Evolutionary conservation across 2,888 invertebrate species (phyloP).

Genomic region (Cabera pusaria): DNA sequence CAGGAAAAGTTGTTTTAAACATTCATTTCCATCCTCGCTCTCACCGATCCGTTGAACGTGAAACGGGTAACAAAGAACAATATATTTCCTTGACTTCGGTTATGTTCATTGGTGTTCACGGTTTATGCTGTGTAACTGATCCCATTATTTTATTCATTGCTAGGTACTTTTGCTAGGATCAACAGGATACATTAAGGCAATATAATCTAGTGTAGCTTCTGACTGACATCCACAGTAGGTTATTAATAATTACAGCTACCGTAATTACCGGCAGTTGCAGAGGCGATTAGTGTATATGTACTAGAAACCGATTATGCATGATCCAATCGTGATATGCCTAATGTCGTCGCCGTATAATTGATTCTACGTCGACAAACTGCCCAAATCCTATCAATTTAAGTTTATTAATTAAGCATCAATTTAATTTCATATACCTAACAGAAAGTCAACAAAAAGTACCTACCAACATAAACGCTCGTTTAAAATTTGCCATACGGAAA

Average conservation of each 20-base stretch:
- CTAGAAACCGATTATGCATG: slow-evolving; percentile 25
- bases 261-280: slow-evolving; percentile 9
- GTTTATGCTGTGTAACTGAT: too few species aligned
- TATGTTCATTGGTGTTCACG: too few species aligned
- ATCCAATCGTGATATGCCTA: slow-evolving; percentile 37
- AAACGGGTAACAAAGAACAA: too few species aligned
- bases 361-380: slow-evolving; percentile 42
- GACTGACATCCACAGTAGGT: slow-evolving; percentile 8
- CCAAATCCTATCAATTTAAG: too few species aligned
- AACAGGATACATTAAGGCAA: background rate
- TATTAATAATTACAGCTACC: slow-evolving; percentile 19
- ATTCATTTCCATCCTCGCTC: too few species aligned
- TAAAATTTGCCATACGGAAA: slow-evolving; percentile 18
- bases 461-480: slow-evolving; percentile 11
- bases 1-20: too few species aligned
- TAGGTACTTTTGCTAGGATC: too few species aligned
- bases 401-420: too few species aligned
- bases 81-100: too few species aligned
- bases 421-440: slow-evolving; percentile 27
- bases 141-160: too few species aligned
- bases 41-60: too few species aligned
- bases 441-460: slow-evolving; percentile 24
- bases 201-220: slow-evolving; percentile 3
- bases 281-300: slow-evolving; percentile 12
- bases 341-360: slow-evolving; percentile 42